Base-by-base conservation (phyloP, 2,888 invertebrate genomes). In the Diaperis boleti region DNA sequence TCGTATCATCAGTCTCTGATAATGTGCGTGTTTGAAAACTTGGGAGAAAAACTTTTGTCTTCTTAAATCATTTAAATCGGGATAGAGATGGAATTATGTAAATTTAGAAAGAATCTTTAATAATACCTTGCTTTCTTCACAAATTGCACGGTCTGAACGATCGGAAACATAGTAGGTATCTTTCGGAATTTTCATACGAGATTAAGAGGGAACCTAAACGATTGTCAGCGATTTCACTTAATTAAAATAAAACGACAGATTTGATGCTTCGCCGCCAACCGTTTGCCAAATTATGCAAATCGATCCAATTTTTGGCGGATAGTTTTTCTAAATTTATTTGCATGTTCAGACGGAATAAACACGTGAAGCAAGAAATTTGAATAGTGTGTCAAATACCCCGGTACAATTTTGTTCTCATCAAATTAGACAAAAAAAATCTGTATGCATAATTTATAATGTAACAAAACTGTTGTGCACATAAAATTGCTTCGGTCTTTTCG, bases 51-150 rank as follows among this genome's bases (percentile, higher is more conserved):
- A 47, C 11, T 59, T 59, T 45, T 59, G 59, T 54, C 45, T 63
- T 59, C 59, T 59, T 37, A 41, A 63, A 60, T 52, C 39, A 52
- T 61, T 61, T 61, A 61, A 61, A 37, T 41, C 59, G 55, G 55
- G 45, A 59, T 59, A 64, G 59, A 59, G 54, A 64, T 54, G 54
- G 49, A 59, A 64, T 64, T 64, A 64, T 64, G 59, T 52, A 64
- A 64, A 64, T 64, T 52, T 45, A 59, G 59, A 59, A 59, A 39
- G 54, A 64, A 64, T 64, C 59, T 54, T 59, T 64, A 64, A 64
- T 64, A 49, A 64, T 59, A 64, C 55, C 31, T 52, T 55, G 33
- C 14, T 55, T 37, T 45, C 41, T 42, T 54, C 10, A 35, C 54
- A 61, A 55, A 61, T 61, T 61, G 61, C 55, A 61, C 37, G 61